Evolutionary conservation across 2,797 vertebrate species (phyloP).

Genomic region (Sebastes steindachneri): DNA sequence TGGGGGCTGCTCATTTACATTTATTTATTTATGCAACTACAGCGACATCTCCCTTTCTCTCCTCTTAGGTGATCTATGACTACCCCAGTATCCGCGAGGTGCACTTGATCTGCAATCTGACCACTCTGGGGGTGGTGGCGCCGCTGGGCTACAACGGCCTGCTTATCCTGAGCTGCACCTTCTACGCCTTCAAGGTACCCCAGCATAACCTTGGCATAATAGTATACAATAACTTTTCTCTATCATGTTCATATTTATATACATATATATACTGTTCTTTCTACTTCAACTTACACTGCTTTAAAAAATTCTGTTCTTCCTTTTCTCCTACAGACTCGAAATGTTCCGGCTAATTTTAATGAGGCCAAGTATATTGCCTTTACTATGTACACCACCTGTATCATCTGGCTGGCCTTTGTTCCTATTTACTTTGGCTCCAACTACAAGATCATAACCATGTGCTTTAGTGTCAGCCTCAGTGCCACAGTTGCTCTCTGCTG

Average conservation of each 20-base stretch:
- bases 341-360: conserved; percentile 98
- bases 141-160: conserved; percentile 97
- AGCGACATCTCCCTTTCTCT: background rate
- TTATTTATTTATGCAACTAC: background rate
- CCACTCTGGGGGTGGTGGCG: conserved; percentile 95
- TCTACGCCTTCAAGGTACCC: conserved; percentile 95
- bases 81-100: conserved; percentile 97
- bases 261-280: background rate
- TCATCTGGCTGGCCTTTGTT: conserved; percentile 99
- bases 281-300: background rate
- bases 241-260: background rate
- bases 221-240: background rate
- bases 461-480: conserved; percentile 97
- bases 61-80: conserved; percentile 90
- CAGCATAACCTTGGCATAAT: background rate
- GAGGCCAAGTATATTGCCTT: conserved; percentile 99
- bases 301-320: background rate
- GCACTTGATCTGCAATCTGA: conserved; percentile 97
- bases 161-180: conserved; percentile 98
- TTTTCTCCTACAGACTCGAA: conserved; percentile 86
- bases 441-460: conserved; percentile 99
- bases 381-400: conserved; percentile 99
- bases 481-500: conserved; percentile 97
- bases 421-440: conserved; percentile 99
- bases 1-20: conserved; percentile 6